Percentiles rank a stretch among this genome's conserved stretches.
phyloP scores from a whole-genome alignment of 2,888 invertebrate genomes.

The Dryobota labecula region DNA sequence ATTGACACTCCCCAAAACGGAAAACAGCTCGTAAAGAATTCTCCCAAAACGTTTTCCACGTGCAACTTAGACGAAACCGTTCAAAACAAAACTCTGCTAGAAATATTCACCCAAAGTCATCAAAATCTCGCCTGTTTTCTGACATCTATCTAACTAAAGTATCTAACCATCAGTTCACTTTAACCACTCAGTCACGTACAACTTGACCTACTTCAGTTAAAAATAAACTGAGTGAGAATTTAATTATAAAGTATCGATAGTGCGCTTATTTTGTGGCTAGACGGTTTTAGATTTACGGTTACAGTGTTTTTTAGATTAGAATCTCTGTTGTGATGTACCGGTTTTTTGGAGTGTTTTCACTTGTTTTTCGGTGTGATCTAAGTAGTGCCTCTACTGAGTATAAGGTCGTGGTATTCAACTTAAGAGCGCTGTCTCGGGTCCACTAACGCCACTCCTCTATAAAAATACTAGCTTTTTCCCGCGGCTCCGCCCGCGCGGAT shows the following conservation, averaged over 20 bases:
- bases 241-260: slow-evolving; percentile 58
- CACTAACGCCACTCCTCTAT: too few relatives aligned
- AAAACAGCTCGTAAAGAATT: background rate
- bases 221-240: slow-evolving; percentile 59
- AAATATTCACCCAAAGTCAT: slow-evolving; percentile 1
- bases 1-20: background rate
- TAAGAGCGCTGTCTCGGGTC: too few relatives aligned
- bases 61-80: background rate
- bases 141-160: slow-evolving; percentile 22
- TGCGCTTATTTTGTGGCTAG: slow-evolving; percentile 51
- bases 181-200: slow-evolving; percentile 55
- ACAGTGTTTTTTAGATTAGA: slow-evolving; percentile 39
- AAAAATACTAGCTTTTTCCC: too few relatives aligned
- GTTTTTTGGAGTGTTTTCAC: slow-evolving; percentile 20
- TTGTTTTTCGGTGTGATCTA: background rate
- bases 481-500: too few relatives aligned
- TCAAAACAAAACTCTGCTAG: background rate
- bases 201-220: slow-evolving; percentile 56
- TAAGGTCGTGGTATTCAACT: background rate
- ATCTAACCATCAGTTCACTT: slow-evolving; percentile 36
- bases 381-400: background rate
- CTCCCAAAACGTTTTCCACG: background rate
- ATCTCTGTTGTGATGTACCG: slow-evolving; percentile 29
- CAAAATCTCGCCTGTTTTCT: slow-evolving; percentile 7
- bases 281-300: slow-evolving; percentile 44